Conservation (phyloP, 2,888 invertebrate genomes). For the Lamproptera curius region DNA sequence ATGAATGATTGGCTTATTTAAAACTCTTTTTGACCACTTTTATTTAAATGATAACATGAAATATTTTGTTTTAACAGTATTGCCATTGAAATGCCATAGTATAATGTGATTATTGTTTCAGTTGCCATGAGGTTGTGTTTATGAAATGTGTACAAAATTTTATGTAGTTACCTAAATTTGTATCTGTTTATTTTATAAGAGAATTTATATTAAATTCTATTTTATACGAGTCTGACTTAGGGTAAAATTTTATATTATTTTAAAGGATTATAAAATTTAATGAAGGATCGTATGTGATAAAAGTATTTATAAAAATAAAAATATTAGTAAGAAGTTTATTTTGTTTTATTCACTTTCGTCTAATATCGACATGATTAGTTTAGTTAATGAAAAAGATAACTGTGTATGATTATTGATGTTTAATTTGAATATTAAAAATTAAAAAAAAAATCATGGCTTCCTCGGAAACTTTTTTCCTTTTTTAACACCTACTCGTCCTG, state of each 20-base stretch:
- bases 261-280: slow-evolving; percentile 57
- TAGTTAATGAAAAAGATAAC: too few relatives aligned
- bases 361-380: too few relatives aligned
- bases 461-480: too few relatives aligned
- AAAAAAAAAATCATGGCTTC: too few relatives aligned
- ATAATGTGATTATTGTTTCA: slow-evolving; percentile 40
- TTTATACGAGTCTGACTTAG: slow-evolving; percentile 65
- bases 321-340: slow-evolving; percentile 25
- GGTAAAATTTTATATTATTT: slow-evolving; percentile 52
- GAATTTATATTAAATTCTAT: slow-evolving; percentile 73
- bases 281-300: slow-evolving; percentile 69
- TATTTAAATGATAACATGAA: too few relatives aligned
- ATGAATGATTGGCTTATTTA: too few relatives aligned
- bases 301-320: slow-evolving; percentile 56
- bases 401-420: too few relatives aligned
- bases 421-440: too few relatives aligned
- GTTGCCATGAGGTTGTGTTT: slow-evolving; percentile 74
- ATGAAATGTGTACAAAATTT: slow-evolving; percentile 58
- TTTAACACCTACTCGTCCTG: too few relatives aligned
- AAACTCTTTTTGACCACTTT: too few relatives aligned
- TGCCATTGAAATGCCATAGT: slow-evolving; percentile 61
- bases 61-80: too few relatives aligned
- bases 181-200: slow-evolving; percentile 53
- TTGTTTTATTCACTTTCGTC: background rate
- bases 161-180: slow-evolving; percentile 68